phyloP scores from a whole-genome alignment of 2,888 invertebrate species.

The Augochlorella aurata region DNA sequence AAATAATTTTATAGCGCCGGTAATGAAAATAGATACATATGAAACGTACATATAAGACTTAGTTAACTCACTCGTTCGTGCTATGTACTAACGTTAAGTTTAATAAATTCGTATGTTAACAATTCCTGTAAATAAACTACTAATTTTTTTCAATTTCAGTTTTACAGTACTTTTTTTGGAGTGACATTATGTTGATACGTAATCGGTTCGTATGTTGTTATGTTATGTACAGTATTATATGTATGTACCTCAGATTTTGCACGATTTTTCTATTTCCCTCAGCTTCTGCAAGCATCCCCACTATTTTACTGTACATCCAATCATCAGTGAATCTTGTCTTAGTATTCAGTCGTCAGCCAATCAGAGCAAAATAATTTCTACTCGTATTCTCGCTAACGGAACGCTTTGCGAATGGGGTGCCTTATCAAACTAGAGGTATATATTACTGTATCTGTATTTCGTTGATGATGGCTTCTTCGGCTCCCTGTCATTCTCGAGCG shows the following conservation, averaged over 20 bases:
- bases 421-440: too few relatives aligned
- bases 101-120: neutral
- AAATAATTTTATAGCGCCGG: constrained; percentile 11
- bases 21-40: neutral
- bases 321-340: too few relatives aligned
- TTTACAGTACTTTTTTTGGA: neutral
- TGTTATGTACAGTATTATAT: too few relatives aligned
- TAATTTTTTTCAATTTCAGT: neutral
- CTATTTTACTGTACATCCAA: too few relatives aligned
- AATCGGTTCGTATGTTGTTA: neutral
- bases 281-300: too few relatives aligned
- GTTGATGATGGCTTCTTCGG: constrained; percentile 53
- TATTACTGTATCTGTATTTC: neutral
- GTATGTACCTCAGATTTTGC: too few relatives aligned
- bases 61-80: neutral
- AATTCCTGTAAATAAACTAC: neutral
- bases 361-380: too few relatives aligned
- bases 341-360: too few relatives aligned
- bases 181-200: neutral
- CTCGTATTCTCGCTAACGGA: too few relatives aligned
- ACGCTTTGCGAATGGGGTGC: too few relatives aligned
- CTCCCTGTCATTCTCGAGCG: constrained; percentile 44
- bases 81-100: neutral
- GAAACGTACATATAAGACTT: neutral
- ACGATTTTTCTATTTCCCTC: too few relatives aligned